Conservation (phyloP, 2,888 invertebrate species). For the Tenthredo notha region DNA sequence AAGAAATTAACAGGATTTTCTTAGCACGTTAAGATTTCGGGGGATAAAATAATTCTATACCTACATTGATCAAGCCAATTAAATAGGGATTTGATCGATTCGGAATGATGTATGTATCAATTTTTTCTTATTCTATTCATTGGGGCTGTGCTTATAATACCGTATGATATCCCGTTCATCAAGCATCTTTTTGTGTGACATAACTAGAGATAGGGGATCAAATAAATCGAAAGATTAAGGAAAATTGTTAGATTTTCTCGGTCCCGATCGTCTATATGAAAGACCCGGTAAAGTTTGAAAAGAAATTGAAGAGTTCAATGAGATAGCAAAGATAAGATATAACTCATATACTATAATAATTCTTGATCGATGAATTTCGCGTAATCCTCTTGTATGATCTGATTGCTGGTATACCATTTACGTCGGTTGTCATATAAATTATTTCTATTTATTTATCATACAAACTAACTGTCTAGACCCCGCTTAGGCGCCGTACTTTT, state of each 20-base stretch:
- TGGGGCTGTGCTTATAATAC: neutral
- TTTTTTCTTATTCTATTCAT: neutral
- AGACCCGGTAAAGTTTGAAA: neutral
- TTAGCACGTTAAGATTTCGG: neutral
- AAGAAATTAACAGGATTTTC: neutral
- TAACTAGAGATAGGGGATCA: neutral
- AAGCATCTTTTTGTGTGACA: constrained; percentile 7
- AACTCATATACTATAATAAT: neutral
- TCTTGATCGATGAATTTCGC: constrained; percentile 39
- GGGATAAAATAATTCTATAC: neutral
- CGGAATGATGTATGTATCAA: neutral
- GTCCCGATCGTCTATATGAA: neutral
- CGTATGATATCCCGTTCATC: constrained; percentile 16
- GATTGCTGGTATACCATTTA: neutral
- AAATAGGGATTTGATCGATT: neutral
- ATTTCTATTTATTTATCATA: neutral
- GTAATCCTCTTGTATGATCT: neutral
- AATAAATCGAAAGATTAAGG: neutral
- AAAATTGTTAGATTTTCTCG: constrained; percentile 9
- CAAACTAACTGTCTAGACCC: neutral
- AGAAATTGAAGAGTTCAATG: constrained; percentile 26
- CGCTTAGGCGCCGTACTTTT: constrained; percentile 50
- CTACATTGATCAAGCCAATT: neutral
- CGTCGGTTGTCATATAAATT: neutral
- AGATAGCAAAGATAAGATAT: constrained; percentile 29